Evolutionary conservation across 2,797 vertebrate genomes (phyloP), one percentile per base, ranked within the genome.

Genomic region (Scolopax rusticola): DNA sequence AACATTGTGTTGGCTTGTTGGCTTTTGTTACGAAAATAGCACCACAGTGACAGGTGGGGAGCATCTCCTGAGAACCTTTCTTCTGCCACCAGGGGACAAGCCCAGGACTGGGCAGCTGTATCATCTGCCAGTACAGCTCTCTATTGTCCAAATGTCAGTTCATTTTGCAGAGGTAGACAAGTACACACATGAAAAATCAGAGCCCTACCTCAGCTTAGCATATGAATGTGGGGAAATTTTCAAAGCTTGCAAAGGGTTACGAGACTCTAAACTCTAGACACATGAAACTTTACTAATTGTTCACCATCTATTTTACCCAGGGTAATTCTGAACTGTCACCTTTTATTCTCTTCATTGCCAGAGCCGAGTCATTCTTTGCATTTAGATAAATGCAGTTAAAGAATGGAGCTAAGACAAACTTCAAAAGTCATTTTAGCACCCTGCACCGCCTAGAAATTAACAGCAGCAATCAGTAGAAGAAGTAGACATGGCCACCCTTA

Each of bases 121-220:
- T 9, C 1, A 1, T 3, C 15, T 33, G 56, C 36, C 51, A 43
- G 38, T 2, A n/a, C 27, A 61, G 27, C 10, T 50, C 43, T 28
- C 45, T 33, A 15, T 19, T 9, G 23, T 3, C 28, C 47, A 33
- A 25, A 32, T 0, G 18, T 3, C 41, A 48, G 2, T 6, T 33
- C 53, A 12, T 51, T 40, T 50, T 15, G 38, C 25, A 38, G 5
- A 21, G 15, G 12, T 14, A 85, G 19, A 32, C 64, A 63, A 40
- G 6, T 1, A 24, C 27, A 4, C 21, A 12, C 0, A 0, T 2
- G 14, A 71, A 65, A 33, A 43, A 6, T 2, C 54, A 36, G 54
- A 86, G 50, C 47, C 50, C 76, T n/a, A 13, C 30, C 51, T 56
- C 53, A 32, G 32, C 45, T 21, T 2, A 15, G 4, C 0, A 1